phyloP scores from a whole-genome alignment of 2,888 invertebrate genomes.

The Erannis defoliaria region DNA sequence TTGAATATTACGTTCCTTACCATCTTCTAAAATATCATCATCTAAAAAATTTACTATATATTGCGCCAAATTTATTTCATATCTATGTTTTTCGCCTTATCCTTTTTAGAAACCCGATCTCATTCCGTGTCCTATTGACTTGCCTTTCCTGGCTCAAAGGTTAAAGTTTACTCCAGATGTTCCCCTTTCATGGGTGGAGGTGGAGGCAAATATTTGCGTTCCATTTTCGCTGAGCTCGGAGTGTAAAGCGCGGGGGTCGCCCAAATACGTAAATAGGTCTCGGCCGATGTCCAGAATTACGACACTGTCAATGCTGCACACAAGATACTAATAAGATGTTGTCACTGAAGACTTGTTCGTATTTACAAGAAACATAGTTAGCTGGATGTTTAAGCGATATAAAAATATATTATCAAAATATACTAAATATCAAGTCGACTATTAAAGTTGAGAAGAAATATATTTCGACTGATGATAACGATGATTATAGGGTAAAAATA shows the following conservation, averaged over 20 bases:
- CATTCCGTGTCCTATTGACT: conserved; percentile 26
- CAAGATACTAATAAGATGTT: background rate
- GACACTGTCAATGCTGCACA: conserved; percentile 49
- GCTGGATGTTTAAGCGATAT: too few species aligned
- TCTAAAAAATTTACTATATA: background rate
- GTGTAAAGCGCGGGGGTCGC: conserved; percentile 48
- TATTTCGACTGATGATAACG: background rate
- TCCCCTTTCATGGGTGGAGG: conserved; percentile 46
- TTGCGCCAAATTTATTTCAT: conserved; percentile 12
- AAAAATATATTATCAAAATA: background rate
- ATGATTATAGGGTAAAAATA: conserved; percentile 3
- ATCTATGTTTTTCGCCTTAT: conserved; percentile 7
- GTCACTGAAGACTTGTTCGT: background rate
- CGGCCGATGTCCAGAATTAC: conserved; percentile 51
- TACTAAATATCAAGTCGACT: background rate
- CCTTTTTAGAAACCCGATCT: conserved; percentile 14
- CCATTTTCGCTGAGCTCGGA: conserved; percentile 54
- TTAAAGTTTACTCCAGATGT: conserved; percentile 37
- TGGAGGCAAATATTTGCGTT: conserved; percentile 60
- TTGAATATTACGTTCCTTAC: background rate
- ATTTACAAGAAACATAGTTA: too few species aligned
- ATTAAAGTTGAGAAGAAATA: background rate
- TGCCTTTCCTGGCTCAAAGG: conserved; percentile 30
- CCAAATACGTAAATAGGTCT: conserved; percentile 67
- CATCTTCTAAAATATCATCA: background rate